Evolutionary conservation across 2,113 vertebrate species (phyloP).

Genomic region (Phylloscopus trochilus): DNA sequence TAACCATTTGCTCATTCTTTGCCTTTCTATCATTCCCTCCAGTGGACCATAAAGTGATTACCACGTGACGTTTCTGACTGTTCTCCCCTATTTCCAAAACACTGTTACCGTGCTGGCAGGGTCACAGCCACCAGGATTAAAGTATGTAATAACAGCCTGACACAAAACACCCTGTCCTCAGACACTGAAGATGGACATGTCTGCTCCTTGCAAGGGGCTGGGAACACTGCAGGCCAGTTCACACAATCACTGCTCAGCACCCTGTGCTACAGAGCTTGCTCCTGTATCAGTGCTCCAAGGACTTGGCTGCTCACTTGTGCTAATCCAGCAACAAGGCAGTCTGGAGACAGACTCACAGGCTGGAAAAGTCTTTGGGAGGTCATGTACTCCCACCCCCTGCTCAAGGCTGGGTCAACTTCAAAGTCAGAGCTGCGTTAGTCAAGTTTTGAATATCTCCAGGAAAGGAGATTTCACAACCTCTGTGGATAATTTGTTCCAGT

Average conservation of each 20-base stretch:
- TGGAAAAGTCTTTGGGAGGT: background rate
- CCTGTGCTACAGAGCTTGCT: background rate
- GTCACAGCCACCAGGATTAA: background rate
- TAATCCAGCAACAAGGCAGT: background rate
- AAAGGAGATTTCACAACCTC: conserved; percentile 43
- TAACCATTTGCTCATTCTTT: background rate
- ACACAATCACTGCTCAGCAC: background rate
- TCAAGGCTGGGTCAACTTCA: conserved; percentile 12
- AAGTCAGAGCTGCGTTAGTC: conserved; percentile 17
- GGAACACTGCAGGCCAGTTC: background rate
- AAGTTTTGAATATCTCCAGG: background rate
- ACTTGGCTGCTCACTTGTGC: background rate
- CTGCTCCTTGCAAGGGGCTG: background rate
- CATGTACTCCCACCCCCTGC: background rate
- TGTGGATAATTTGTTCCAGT: conserved; percentile 20
- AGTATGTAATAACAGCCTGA: background rate
- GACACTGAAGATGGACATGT: background rate
- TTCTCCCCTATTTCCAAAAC: background rate
- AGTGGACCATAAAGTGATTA: background rate
- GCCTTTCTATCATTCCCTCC: background rate
- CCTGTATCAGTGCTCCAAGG: background rate
- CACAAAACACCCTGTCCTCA: background rate
- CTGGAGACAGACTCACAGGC: background rate
- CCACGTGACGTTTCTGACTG: background rate
- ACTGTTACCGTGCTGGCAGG: background rate